phyloP scores from a whole-genome alignment of 2,888 invertebrate genomes.

The Morpho helenor region DNA sequence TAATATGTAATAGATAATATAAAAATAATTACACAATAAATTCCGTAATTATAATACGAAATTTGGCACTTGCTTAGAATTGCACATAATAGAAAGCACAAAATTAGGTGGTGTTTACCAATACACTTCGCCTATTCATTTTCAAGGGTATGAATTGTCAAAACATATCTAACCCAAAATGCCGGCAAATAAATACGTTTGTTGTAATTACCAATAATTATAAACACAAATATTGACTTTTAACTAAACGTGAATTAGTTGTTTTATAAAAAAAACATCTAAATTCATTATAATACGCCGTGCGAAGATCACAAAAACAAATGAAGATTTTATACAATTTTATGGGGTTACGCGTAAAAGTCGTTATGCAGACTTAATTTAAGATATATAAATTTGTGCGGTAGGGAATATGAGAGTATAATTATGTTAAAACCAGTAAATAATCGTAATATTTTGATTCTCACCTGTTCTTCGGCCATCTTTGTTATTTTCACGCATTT shows the following conservation, averaged over 20 bases:
- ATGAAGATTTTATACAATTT: neutral
- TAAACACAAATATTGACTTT: neutral
- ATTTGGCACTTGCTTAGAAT: no score
- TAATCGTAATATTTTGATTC: constrained; percentile 73
- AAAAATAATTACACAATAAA: no score
- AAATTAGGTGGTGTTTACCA: constrained; percentile 2
- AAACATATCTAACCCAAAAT: constrained; percentile 60
- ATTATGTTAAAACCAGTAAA: constrained; percentile 55
- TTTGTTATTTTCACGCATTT: constrained; percentile 79
- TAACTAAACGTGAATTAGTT: neutral
- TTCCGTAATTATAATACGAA: no score
- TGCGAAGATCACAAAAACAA: constrained; percentile 18
- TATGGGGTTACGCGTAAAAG: neutral
- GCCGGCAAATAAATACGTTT: constrained; percentile 44
- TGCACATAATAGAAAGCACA: constrained; percentile 1
- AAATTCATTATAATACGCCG: constrained; percentile 21
- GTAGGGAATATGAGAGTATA: constrained; percentile 12
- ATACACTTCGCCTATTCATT: constrained; percentile 8
- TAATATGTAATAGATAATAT: no score
- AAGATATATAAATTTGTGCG: neutral
- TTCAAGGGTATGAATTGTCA: constrained; percentile 56
- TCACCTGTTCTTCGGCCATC: constrained; percentile 90
- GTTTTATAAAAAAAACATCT: constrained; percentile 11
- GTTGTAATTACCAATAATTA: constrained; percentile 6
- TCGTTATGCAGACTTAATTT: neutral